Evolutionary conservation across 1,140 invertebrate genomes (phyloP).

Genomic region (Euura lappo): DNA sequence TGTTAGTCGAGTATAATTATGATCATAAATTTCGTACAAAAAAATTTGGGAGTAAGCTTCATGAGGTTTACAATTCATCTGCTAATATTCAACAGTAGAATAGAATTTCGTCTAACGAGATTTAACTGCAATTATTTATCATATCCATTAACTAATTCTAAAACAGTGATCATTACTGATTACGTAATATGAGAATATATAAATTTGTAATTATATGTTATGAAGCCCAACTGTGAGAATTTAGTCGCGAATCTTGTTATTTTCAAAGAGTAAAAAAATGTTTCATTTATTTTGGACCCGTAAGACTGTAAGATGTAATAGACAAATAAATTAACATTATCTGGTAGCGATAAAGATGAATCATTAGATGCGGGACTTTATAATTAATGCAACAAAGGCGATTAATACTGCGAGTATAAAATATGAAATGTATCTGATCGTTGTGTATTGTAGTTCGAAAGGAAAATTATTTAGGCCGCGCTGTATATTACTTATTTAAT

Average conservation of each 20-base stretch:
- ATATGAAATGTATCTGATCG: neutral
- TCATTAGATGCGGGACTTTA: neutral
- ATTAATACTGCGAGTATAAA: neutral
- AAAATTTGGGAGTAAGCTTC: slow-evolving; percentile 59
- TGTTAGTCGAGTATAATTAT: neutral
- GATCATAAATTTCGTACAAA: slow-evolving; percentile 12
- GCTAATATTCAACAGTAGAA: slow-evolving; percentile 12
- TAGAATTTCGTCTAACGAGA: slow-evolving; percentile 56
- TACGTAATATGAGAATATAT: neutral
- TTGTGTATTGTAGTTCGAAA: neutral
- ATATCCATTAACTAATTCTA: neutral
- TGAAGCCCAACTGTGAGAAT: neutral
- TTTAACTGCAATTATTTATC: slow-evolving; percentile 54
- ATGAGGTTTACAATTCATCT: slow-evolving; percentile 54
- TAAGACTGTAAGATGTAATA: neutral
- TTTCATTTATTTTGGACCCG: slow-evolving; percentile 3
- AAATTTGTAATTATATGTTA: neutral
- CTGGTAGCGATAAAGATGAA: neutral
- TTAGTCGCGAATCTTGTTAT: neutral
- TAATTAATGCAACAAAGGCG: neutral
- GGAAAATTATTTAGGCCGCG: neutral
- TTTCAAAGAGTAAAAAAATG: slow-evolving; percentile 5
- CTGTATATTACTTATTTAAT: neutral
- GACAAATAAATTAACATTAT: neutral
- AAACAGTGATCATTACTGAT: slow-evolving; percentile 1